Evolutionary conservation across 2,888 invertebrate genomes (phyloP).

Genomic region (Orthosia gracilis): DNA sequence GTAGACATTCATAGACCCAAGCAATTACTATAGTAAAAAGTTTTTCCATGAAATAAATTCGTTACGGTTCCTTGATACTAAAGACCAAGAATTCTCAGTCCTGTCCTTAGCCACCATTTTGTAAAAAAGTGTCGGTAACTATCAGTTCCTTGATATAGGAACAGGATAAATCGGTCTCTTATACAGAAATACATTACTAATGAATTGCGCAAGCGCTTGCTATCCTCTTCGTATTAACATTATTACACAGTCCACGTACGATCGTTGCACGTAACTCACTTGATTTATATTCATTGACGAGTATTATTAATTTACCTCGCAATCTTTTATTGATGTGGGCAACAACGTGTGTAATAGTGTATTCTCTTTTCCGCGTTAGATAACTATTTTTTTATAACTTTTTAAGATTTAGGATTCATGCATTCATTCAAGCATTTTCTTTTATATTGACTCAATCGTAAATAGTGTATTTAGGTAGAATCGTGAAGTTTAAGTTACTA

Average conservation of each 20-base stretch:
- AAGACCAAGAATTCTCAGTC: too few relatives aligned
- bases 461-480: too few relatives aligned
- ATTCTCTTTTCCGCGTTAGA: slow-evolving; percentile 54
- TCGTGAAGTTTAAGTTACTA: too few relatives aligned
- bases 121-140: not conserved
- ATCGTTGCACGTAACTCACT: slow-evolving; percentile 61
- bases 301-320: slow-evolving; percentile 68
- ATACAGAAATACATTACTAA: slow-evolving; percentile 10
- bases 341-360: slow-evolving; percentile 28
- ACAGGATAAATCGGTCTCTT: not conserved
- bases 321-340: slow-evolving; percentile 64
- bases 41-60: not conserved
- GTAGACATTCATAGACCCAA: not conserved
- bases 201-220: slow-evolving; percentile 6
- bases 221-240: slow-evolving; percentile 4
- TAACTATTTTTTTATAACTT: slow-evolving; percentile 10
- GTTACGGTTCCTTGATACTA: too few relatives aligned
- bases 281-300: slow-evolving; percentile 67
- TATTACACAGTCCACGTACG: slow-evolving; percentile 53
- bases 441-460: too few relatives aligned
- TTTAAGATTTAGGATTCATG: not conserved
- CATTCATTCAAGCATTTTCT: too few relatives aligned
- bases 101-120: not conserved
- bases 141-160: not conserved
- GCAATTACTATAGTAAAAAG: not conserved